phyloP scores from a whole-genome alignment of 2,797 vertebrate genomes.

The Gallinago stenura region DNA sequence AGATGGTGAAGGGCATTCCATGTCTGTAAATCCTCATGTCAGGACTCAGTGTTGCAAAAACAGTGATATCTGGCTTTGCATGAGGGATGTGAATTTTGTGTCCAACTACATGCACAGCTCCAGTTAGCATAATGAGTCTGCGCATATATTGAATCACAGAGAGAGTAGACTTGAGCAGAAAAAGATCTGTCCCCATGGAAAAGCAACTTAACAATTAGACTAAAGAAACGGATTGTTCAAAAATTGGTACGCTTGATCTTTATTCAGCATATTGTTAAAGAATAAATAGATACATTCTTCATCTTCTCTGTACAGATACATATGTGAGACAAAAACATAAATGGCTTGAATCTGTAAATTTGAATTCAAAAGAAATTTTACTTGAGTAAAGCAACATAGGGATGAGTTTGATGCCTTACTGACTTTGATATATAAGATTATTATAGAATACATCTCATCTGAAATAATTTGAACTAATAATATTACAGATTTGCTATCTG shows the following conservation, averaged over 20 bases:
- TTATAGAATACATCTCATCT: neutral
- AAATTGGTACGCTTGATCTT: slow-evolving; percentile 35
- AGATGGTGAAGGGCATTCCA: neutral
- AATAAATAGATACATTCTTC: slow-evolving; percentile 24
- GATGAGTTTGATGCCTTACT: neutral
- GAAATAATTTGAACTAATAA: slow-evolving; percentile 43
- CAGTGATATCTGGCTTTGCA: neutral
- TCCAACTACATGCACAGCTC: neutral
- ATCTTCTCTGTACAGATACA: neutral
- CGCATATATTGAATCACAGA: slow-evolving; percentile 14
- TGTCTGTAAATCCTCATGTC: neutral
- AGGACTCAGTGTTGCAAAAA: neutral
- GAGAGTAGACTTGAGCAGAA: neutral
- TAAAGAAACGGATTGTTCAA: slow-evolving; percentile 20
- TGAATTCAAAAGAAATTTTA: slow-evolving; percentile 33
- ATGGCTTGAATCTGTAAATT: neutral
- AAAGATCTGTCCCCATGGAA: slow-evolving; percentile 23
- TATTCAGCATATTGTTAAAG: slow-evolving; percentile 32
- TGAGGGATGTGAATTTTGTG: slow-evolving; percentile 1
- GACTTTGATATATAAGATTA: neutral
- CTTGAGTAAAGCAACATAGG: neutral
- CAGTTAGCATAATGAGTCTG: slow-evolving; percentile 21
- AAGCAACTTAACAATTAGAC: slow-evolving; percentile 40
- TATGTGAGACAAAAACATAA: slow-evolving; percentile 10
- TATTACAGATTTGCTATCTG: slow-evolving; percentile 40